Evolutionary conservation across 1,140 invertebrate genomes (phyloP), one percentile per base, ranked within the genome.

Genomic region (Alviniconcha marisindica): DNA sequence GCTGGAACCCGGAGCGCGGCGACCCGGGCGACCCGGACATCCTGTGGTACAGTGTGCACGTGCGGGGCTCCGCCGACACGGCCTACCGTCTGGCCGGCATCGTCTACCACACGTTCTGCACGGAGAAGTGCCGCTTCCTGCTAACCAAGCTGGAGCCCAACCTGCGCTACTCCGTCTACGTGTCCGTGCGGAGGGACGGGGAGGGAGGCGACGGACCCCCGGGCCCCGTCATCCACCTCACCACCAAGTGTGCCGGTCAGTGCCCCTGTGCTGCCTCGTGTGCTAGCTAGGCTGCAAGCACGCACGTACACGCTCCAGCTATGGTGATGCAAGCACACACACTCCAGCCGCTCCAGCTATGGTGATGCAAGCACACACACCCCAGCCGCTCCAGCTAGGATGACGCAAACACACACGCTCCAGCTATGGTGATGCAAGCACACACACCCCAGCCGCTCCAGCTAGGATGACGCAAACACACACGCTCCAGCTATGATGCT

Each of bases 21-120:
- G 91, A 92, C 78, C 85, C 85, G 0, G 91, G 91, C 1, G 88
- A 90, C 40, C 84, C 87, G 0, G 88, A 89, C 7, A 88, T 92
- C 38, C 48, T 90, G 48, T 89, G 87, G 87, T 92, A 92, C 82
- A 86, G 85, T 60, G 84, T 92, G n/a, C 88, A 83, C 82, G n/a
- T 89, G 1, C 85, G 87, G 28, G 71, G 85, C 3, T 48, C 86
- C 21, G 77, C 54, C 1, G 81, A 84, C 1, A 71, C 28, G 7
- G 73, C 83, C 40, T 88, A 88, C 80, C 84, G 86, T 12, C 83
- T 84, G 76, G 80, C 84, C 2, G 90, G 86, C 3, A 82, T 88
- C 2, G 88, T 90, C 3, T 87, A 87, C 36, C 85, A 91, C 77
- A 82, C 88, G n/a, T 87, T 88, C 36, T 91, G 91, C 82, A 77